Conservation (phyloP, 2,797 vertebrate species). For the Hoplostethus mediterraneus region DNA sequence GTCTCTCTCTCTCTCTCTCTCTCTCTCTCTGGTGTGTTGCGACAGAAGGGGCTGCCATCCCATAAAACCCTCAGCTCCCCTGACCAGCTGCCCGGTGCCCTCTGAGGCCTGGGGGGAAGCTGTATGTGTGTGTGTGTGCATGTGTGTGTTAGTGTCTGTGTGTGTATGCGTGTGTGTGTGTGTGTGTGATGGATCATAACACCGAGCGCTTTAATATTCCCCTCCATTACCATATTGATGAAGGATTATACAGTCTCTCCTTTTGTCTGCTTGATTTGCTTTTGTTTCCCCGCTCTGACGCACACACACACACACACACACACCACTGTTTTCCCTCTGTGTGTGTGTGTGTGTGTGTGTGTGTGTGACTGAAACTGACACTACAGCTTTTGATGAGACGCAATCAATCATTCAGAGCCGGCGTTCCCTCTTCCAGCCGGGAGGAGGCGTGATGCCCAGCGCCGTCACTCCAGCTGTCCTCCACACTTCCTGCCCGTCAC, state of each 20-base stretch:
- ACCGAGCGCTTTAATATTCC: conserved; percentile 40
- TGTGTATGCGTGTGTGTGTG: background rate
- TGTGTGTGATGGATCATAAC: conserved; percentile 2
- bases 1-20: conserved; percentile 21
- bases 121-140: background rate
- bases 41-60: conserved; percentile 45
- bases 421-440: conserved; percentile 24
- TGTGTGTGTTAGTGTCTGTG: conserved; percentile 5
- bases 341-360: background rate
- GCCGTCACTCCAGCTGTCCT: conserved; percentile 7
- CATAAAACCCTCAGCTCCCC: background rate
- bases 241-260: conserved; percentile 36
- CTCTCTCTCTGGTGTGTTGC: conserved; percentile 17
- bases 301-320: background rate
- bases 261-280: conserved; percentile 37
- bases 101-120: conserved; percentile 33
- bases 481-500: conserved; percentile 4
- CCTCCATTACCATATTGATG: conserved; percentile 64
- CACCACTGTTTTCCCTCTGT: background rate
- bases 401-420: conserved; percentile 44
- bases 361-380: conserved; percentile 2
- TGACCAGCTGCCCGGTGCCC: conserved; percentile 51
- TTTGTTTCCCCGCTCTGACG: conserved; percentile 5
- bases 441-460: conserved; percentile 26
- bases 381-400: conserved; percentile 26